Evolutionary conservation across 37 sponge, comb jelly and placozoan genomes (phyloP).

Genomic region (Aphrocallistes beatrix): DNA sequence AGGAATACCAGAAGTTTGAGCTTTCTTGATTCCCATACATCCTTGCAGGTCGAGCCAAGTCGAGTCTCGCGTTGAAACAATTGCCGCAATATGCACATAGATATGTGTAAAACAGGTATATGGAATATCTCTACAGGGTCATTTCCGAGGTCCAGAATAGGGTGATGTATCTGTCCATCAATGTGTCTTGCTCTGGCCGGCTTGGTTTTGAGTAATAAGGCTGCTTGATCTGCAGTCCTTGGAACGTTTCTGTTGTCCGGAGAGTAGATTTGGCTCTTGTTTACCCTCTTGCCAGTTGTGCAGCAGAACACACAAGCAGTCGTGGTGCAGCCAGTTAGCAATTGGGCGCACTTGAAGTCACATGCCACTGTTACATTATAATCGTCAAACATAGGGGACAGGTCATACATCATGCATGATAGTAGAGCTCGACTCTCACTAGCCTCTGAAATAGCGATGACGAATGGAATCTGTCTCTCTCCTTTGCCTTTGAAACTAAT

Average conservation of each 20-base stretch:
- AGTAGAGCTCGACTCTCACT: background rate
- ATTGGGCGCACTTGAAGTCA: background rate
- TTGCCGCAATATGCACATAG: conserved; percentile 1
- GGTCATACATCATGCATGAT: conserved; percentile 12
- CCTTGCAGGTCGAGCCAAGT: background rate
- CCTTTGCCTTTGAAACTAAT: conserved; percentile 10
- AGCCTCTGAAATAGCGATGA: background rate
- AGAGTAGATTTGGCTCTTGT: background rate
- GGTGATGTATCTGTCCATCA: background rate
- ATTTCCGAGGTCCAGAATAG: background rate
- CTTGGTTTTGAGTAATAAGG: background rate
- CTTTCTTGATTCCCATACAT: conserved; percentile 7
- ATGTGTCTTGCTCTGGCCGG: background rate
- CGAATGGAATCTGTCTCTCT: conserved; percentile 3
- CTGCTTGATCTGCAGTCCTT: background rate
- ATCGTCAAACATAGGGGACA: background rate
- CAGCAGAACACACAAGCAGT: background rate
- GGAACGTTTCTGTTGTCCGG: background rate
- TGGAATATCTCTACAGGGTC: background rate
- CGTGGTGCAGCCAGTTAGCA: background rate
- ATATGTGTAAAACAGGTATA: background rate
- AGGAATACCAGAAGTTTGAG: background rate
- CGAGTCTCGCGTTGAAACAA: background rate
- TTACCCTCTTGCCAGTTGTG: background rate
- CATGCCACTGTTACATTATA: conserved; percentile 4